Evolutionary conservation across 2,888 invertebrate species (phyloP), one percentile per base, ranked within the genome.

Genomic region (Meiosimyza decipiens): DNA sequence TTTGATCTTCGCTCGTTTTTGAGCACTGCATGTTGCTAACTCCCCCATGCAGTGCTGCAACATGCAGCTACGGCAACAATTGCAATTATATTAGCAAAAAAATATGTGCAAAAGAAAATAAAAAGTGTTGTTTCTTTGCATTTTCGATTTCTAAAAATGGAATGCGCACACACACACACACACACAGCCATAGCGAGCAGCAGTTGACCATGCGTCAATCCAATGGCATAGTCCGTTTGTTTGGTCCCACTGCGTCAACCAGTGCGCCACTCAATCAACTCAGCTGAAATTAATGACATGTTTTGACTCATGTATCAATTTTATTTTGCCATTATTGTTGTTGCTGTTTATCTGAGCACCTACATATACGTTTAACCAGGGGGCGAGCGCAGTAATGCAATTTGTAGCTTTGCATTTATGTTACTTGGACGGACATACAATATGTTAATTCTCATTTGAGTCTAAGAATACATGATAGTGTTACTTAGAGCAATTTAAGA

Each of bases 251-350:
- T 57, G 57, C 57, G 57, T 40, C 60, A 40, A 16, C 15, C 47
- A n/a, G 12, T n/a, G n/a, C 3, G 66, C 66, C 40, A 49, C 68
- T 68, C 59, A 68, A 68, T 68, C 68, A 68, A 55, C 55, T 59
- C 59, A 50, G 49, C 57, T 50, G 57, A 49, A 57, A 69, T 51
- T 51, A 69, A 69, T 55, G 69, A 62, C 69, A 52, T 69, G 69
- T 69, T 69, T 60, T 62, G 69, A 69, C 69, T 55, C 60, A 47
- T 59, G 68, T 49, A 57, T 68, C 68, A 59, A 68, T 64, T 51
- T 51, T 40, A 40, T 40, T 40, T 40, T 40, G 40, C 40, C 40
- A 40, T 40, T 40, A 40, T 40, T 40, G 40, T 40, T 40, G 40
- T 4, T 28, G 28, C 4, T 22, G 22, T 40, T 40, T 40, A 9